Base-by-base conservation (phyloP, 2,113 vertebrate genomes). In the Donacobius atricapilla region DNA sequence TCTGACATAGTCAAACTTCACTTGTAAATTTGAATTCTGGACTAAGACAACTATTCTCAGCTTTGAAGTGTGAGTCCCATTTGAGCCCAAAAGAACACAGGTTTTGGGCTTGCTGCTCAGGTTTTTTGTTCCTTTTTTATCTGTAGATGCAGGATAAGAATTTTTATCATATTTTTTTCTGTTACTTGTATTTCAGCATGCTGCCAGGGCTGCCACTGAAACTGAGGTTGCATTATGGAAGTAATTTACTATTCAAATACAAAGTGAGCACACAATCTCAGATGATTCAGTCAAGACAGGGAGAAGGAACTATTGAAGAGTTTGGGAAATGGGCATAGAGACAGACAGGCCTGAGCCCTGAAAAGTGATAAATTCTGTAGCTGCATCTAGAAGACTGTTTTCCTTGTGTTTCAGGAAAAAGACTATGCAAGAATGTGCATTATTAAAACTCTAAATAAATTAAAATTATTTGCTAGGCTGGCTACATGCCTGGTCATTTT, bases 31-130 rank as follows among this genome's bases (percentile, higher is more conserved):
- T 93, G 76, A 66, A 83, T 89, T 96, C 60, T 79, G 63, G 89
- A 84, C 63, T 75, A 58, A 94, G 82, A 94, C 18, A 83, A 71
- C 68, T 83, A 40, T 88, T 90, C 64, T 83, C n/a, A 73, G 40
- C 85, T 96, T 96, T 96, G 85, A 95, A 94, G 76, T 78, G 24
- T 31, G 57, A 90, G 83, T 90, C 72, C 28, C 56, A 73, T 96
- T 90, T 90, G 82, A 90, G 39, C 40, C 60, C 75, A 20, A 78
- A 66, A 94, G 60, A 93, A 78, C 39, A 80, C 6, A 84, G 42
- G 19, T 11, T 89, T 87, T n/a, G 33, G 60, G n/a, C 25, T 87
- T 61, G 11, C 23, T 87, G 70, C 54, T 94, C 53, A 65, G n/a
- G 11, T 24, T 48, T 83, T 87, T 94, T 80, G 44, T 65, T 85